Base-by-base conservation (phyloP, 2,113 vertebrate species). In the Caretta caretta region DNA sequence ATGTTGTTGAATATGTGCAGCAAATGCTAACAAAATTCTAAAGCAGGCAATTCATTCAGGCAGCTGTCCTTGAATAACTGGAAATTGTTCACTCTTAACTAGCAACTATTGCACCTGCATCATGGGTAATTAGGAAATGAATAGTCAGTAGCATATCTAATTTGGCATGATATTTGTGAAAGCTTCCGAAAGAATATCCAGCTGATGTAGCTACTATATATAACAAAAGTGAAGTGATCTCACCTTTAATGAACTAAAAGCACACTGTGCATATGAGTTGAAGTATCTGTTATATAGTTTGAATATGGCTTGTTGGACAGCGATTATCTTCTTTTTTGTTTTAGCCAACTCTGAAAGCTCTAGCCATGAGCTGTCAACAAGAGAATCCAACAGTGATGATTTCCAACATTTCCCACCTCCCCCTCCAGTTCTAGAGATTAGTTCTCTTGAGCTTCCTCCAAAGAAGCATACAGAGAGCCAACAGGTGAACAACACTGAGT, bases 371-470 rank as follows among this genome's bases (percentile, higher is more conserved):
- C 69, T 98, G 62, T 98, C 98, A 54, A 95, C 90, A 57, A 98
- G 98, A 75, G 98, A 98, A 89, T 96, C 98, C 62, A 97, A 96
- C 93, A 98, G 97, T 79, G 98, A 99, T 89, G 98, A 99, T 91
- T 98, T 97, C 83, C 98, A 98, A 25, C 78, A 98, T 90, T 99
- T 99, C 88, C 97, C 99, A 38, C 98, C 98, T 22, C 98, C 99
- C 59, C 98, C 99, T 93, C 98, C 99, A 16, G 89, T 97, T 90
- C 97, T 97, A 69, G 99, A 99, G 98, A 98, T 99, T 87, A 99
- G 98, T 97, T 98, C 98, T 96, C 98, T 99, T 93, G 99, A 99
- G 97, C 90, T 99, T 97, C 97, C 98, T 78, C 98, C 99, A 83
- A 99, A 99, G 98, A 98, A 97, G 85, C 96, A 97, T 10, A 46